A percentile compares a stretch with the other conserved stretches of the same genome.
phyloP scores from a whole-genome alignment of 2,888 invertebrate species.

The Dicycla oo region DNA sequence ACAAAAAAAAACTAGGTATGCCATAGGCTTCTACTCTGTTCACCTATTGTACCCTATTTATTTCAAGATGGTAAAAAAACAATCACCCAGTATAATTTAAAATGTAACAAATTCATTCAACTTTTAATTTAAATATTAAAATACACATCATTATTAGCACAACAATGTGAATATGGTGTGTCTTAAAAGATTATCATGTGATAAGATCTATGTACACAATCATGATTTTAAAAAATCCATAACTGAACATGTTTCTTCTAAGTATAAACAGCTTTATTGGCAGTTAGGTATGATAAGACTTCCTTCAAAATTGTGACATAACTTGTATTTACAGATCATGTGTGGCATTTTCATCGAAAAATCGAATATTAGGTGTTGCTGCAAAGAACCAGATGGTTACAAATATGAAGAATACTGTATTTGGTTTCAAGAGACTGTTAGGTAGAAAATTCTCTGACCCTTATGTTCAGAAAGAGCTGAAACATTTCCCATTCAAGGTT shows the following conservation, averaged over 20 bases:
- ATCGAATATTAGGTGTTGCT: slow-evolving; percentile 98
- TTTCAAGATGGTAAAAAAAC: too few relatives aligned
- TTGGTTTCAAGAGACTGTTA: slow-evolving; percentile 97
- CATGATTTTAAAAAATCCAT: not conserved
- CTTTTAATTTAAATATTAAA: not conserved
- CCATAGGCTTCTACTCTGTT: too few relatives aligned
- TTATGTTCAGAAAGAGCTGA: slow-evolving; percentile 95
- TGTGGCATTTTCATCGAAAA: slow-evolving; percentile 98
- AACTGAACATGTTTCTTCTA: slow-evolving; percentile 2
- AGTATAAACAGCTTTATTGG: not conserved
- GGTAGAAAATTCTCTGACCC: slow-evolving; percentile 98
- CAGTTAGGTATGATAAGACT: not conserved
- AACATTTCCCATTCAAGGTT: slow-evolving; percentile 94
- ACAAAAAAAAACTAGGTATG: too few relatives aligned
- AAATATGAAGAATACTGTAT: slow-evolving; percentile 99
- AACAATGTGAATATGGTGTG: not conserved
- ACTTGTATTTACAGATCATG: slow-evolving; percentile 93
- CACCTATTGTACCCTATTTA: too few relatives aligned
- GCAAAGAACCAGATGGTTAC: slow-evolving; percentile 99
- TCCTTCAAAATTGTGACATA: not conserved
- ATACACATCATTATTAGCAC: not conserved
- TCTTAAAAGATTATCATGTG: not conserved
- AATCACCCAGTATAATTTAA: too few relatives aligned
- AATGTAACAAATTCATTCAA: not conserved
- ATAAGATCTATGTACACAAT: not conserved